Base-by-base conservation (phyloP, 2,113 vertebrate species). In the Bungarus multicinctus region DNA sequence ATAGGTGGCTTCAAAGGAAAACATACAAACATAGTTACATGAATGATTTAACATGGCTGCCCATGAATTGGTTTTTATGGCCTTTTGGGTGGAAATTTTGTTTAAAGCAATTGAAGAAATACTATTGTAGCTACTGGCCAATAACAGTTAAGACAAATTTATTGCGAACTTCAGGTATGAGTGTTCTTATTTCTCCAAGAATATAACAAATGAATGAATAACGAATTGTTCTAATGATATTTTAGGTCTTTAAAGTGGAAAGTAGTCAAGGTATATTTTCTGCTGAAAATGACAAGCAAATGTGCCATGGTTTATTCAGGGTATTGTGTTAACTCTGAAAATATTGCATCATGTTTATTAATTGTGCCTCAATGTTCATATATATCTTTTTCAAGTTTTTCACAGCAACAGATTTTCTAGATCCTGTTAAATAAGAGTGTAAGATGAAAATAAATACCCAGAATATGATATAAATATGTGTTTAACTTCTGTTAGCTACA, bases 281-380 rank as follows among this genome's bases (percentile, higher is more conserved):
- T 85, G 4, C 27, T 90, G 22, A 54, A 90, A 85, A 90, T 90
- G 69, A 58, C 54, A 90, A 89, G 45, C 20, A 53, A n/a, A 74
- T 58, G 69, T 92, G 39, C 54, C 85, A n/a, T 58, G 85, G 88
- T 74, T 89, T 92, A 85, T 89, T 89, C 53, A 85, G 89, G 85
- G 3, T 10, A 55, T 39, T 30, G n/a, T 58, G 69, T 52, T 85
- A 16, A 58, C 39, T 45, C 16, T 39, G 30, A 93, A 93, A 89
- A 89, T 20, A 39, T 34, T 57, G 30, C 39, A 34, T 89, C 57
- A 88, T 85, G 54, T 45, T 85, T 85, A 57, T 45, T 50, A 50
- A 89, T 85, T 57, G 43, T 34, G 34, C 69, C 64, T 45, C 52
- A 11, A 25, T 27, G 52, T 53, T 69, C 50, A 74, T 57, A 2